Conservation (phyloP, 1,140 invertebrate species). For the Hylaeus volcanicus region DNA sequence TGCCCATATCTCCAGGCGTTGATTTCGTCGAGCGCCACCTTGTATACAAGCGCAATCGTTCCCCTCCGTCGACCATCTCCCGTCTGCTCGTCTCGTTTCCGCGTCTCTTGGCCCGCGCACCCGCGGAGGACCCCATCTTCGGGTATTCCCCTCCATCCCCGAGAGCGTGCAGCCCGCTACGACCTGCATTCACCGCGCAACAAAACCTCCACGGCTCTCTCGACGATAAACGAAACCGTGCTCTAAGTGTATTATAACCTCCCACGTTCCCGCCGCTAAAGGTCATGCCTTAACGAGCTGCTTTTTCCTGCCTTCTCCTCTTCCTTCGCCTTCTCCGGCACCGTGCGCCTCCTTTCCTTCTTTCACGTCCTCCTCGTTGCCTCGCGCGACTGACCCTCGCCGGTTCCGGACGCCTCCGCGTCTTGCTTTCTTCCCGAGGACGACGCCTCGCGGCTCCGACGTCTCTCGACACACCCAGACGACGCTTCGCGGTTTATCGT, state of each 20-base stretch:
- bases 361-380: slow-evolving; percentile 8
- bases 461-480: not conserved
- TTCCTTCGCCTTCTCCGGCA: slow-evolving; percentile 32
- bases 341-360: slow-evolving; percentile 7
- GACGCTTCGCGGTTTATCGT: not conserved
- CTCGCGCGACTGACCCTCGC: slow-evolving; percentile 5
- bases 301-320: slow-evolving; percentile 61
- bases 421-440: slow-evolving; percentile 12
- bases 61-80: slow-evolving; percentile 55
- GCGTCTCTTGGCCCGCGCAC: slow-evolving; percentile 44
- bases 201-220: slow-evolving; percentile 69
- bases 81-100: slow-evolving; percentile 60
- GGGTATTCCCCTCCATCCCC: not conserved
- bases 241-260: slow-evolving; percentile 78
- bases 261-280: slow-evolving; percentile 76
- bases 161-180: slow-evolving; percentile 60
- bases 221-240: slow-evolving; percentile 76
- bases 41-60: slow-evolving; percentile 28
- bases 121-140: not conserved
- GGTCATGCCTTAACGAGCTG: slow-evolving; percentile 78
- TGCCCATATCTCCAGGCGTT: no score
- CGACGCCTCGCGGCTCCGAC: slow-evolving; percentile 17
- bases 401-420: slow-evolving; percentile 19
- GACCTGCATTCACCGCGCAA: slow-evolving; percentile 78
- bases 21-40: not conserved